phyloP scores from a whole-genome alignment of 2,113 vertebrate genomes.

The Scartelaos histophorus region DNA sequence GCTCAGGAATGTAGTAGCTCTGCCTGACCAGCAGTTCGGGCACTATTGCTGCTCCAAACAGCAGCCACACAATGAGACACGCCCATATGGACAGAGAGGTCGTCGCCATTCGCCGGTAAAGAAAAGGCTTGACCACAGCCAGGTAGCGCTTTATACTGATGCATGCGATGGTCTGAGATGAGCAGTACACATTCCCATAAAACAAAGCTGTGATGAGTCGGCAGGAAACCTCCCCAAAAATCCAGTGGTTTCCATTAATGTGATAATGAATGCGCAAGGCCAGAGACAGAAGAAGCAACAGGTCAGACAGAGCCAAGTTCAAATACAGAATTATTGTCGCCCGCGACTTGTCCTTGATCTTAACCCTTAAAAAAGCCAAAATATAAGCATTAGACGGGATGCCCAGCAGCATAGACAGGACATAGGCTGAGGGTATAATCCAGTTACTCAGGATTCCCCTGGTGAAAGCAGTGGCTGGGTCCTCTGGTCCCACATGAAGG shows the following conservation, averaged over 20 bases:
- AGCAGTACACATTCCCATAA: constrained; percentile 91
- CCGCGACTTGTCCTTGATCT: constrained; percentile 72
- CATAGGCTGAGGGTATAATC: constrained; percentile 80
- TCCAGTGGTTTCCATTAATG: constrained; percentile 85
- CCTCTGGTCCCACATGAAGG: constrained; percentile 40
- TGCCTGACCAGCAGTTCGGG: constrained; percentile 84
- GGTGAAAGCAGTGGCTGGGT: constrained; percentile 64
- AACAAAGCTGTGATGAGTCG: constrained; percentile 80
- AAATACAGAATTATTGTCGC: constrained; percentile 81
- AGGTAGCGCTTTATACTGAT: constrained; percentile 87
- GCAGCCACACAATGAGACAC: constrained; percentile 78
- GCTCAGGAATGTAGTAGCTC: constrained; percentile 70
- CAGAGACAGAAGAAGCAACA: constrained; percentile 84
- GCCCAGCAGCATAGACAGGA: constrained; percentile 80
- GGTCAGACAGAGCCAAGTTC: constrained; percentile 85
- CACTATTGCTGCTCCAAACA: constrained; percentile 77
- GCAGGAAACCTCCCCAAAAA: constrained; percentile 87
- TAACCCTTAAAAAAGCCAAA: constrained; percentile 80
- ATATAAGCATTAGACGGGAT: constrained; percentile 82
- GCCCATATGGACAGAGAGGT: constrained; percentile 62
- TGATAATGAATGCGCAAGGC: constrained; percentile 86
- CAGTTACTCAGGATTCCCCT: constrained; percentile 80
- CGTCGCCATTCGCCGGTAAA: constrained; percentile 82
- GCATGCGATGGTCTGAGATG: constrained; percentile 84
- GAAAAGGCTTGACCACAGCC: constrained; percentile 88